phyloP scores from a whole-genome alignment of 2,113 vertebrate species.

The Delphinapterus leucas region DNA sequence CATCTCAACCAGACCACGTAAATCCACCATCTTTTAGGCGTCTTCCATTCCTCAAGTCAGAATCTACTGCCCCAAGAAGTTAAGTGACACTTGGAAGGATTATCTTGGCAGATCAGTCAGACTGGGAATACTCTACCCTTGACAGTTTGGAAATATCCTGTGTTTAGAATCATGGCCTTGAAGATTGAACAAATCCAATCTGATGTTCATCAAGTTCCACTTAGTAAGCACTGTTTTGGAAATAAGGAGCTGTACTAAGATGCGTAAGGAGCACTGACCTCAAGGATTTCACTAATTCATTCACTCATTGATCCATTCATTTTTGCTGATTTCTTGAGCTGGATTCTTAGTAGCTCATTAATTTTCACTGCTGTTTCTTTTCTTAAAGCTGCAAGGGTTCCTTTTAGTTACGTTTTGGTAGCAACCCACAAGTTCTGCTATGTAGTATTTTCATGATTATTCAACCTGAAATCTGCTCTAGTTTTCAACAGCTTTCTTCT shows the following conservation, averaged over 20 bases:
- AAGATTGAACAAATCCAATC: neutral
- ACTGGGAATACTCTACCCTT: neutral
- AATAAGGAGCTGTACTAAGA: neutral
- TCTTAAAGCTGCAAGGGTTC: neutral
- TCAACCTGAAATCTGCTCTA: neutral
- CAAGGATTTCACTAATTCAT: neutral
- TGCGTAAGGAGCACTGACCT: neutral
- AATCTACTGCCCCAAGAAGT: neutral
- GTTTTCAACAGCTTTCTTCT: neutral
- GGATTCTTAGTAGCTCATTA: neutral
- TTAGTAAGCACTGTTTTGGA: neutral
- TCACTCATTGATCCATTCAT: neutral
- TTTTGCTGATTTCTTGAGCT: neutral
- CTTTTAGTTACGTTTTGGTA: neutral
- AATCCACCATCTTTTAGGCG: no score
- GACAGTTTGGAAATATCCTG: neutral
- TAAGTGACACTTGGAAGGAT: neutral
- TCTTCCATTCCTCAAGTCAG: neutral
- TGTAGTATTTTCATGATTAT: neutral
- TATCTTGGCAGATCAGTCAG: neutral
- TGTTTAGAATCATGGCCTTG: neutral
- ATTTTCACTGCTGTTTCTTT: neutral
- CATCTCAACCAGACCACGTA: neutral
- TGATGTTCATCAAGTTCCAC: neutral
- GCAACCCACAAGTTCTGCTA: neutral